phyloP scores from a whole-genome alignment of 2,888 invertebrate genomes.

The Caenorhabditis wallacei region DNA sequence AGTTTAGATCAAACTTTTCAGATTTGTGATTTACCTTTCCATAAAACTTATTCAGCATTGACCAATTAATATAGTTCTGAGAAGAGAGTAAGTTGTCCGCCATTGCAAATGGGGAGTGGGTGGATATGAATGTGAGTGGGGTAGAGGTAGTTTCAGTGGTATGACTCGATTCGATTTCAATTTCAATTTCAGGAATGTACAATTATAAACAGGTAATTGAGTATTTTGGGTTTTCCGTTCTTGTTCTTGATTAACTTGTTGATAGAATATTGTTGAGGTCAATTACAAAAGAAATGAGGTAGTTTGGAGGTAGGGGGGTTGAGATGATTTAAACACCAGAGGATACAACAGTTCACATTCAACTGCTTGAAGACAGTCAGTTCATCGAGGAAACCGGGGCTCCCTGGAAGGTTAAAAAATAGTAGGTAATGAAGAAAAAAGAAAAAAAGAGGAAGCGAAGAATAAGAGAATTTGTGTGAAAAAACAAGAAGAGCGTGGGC shows the following conservation, averaged over 20 bases:
- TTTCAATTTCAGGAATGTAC: conserved; percentile 53
- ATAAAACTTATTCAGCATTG: conserved; percentile 76
- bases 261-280: conserved; percentile 11
- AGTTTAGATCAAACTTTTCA: too few species aligned
- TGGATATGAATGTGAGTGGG: conserved; percentile 14
- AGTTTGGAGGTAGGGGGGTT: conserved; percentile 35
- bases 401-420: conserved; percentile 44
- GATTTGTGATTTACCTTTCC: too few species aligned
- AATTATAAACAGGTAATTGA: conserved; percentile 43
- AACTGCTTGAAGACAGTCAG: conserved; percentile 43
- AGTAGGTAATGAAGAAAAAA: neutral
- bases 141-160: conserved; percentile 23
- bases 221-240: conserved; percentile 43
- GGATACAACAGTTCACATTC: conserved; percentile 61
- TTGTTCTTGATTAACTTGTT: conserved; percentile 48
- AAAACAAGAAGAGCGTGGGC: conserved; percentile 50
- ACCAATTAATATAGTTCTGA: conserved; percentile 77
- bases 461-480: conserved; percentile 12
- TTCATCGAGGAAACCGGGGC: conserved; percentile 60
- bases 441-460: conserved; percentile 10
- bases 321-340: conserved; percentile 41
- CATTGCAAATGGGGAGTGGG: conserved; percentile 50
- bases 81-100: conserved; percentile 72
- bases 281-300: conserved; percentile 58
- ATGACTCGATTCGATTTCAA: conserved; percentile 53